Conservation (phyloP, 1,140 invertebrate species). For the Drosophila varians region DNA sequence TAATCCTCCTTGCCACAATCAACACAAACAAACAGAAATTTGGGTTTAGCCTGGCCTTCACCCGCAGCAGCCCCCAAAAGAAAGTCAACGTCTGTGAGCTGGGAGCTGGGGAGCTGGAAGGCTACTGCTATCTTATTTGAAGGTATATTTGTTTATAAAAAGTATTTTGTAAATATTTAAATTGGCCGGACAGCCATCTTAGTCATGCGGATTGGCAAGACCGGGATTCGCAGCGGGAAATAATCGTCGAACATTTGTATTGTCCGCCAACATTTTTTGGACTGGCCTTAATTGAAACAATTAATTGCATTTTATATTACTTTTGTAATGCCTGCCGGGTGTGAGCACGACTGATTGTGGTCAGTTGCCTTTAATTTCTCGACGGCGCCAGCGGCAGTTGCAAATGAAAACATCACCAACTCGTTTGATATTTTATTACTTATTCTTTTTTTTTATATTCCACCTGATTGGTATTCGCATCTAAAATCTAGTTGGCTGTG, state of each 20-base stretch:
- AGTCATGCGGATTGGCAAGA: conserved; percentile 44
- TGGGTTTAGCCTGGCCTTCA: conserved; percentile 69
- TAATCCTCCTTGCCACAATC: conserved; percentile 55
- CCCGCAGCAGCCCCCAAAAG: conserved; percentile 34
- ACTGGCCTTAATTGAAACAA: conserved; percentile 45
- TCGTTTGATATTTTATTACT: conserved; percentile 18
- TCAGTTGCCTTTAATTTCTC: conserved; percentile 46
- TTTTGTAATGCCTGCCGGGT: conserved; percentile 31
- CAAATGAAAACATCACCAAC: conserved; percentile 60
- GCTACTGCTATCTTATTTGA: conserved; percentile 50
- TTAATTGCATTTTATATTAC: conserved; percentile 52
- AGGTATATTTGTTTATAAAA: conserved; percentile 29
- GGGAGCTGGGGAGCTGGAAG: too few species aligned
- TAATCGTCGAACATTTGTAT: conserved; percentile 21
- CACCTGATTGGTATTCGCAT: conserved; percentile 36
- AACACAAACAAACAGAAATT: conserved; percentile 31
- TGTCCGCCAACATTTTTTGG: conserved; percentile 27
- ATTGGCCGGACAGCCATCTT: conserved; percentile 23
- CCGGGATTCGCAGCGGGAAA: not conserved
- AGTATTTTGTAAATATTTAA: conserved; percentile 42
- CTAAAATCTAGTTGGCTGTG: conserved; percentile 66
- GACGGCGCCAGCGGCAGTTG: conserved; percentile 27
- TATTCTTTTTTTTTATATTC: not conserved
- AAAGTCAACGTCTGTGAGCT: conserved; percentile 44
- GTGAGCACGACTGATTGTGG: conserved; percentile 29